Evolutionary conservation across 1,140 invertebrate species (phyloP).

Genomic region (Teleogryllus occipitalis): DNA sequence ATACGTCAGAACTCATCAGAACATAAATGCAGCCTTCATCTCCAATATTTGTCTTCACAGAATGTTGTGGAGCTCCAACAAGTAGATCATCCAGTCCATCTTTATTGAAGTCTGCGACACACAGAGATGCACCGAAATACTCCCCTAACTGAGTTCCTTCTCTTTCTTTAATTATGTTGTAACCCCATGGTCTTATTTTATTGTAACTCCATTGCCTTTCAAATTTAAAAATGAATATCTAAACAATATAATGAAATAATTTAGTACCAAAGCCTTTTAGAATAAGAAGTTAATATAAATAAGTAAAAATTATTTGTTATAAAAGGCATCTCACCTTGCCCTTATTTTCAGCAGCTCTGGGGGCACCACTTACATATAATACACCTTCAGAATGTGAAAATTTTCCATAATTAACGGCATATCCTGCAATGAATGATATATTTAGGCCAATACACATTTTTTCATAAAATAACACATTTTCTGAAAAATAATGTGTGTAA

Average conservation of each 20-base stretch:
- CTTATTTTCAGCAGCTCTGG: not conserved
- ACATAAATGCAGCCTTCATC: slow-evolving; percentile 91
- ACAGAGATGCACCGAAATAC: slow-evolving; percentile 90
- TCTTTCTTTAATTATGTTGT: slow-evolving; percentile 43
- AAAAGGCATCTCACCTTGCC: not conserved
- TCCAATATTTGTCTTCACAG: slow-evolving; percentile 70
- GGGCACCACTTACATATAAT: not conserved
- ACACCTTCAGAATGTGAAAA: not conserved
- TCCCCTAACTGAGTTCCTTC: slow-evolving; percentile 87
- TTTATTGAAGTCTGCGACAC: slow-evolving; percentile 82
- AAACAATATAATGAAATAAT: too few relatives aligned
- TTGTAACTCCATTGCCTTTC: not conserved
- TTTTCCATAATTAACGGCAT: not conserved
- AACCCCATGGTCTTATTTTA: not conserved
- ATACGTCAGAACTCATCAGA: slow-evolving; percentile 43
- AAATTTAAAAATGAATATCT: slow-evolving; percentile 9
- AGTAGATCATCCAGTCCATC: slow-evolving; percentile 89
- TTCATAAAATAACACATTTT: too few relatives aligned
- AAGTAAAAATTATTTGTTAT: not conserved
- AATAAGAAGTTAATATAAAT: not conserved
- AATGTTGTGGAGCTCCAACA: slow-evolving; percentile 90
- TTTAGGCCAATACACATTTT: too few relatives aligned
- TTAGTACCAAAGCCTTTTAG: not conserved
- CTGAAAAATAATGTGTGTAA: too few relatives aligned
- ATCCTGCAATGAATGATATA: not conserved